phyloP scores from a whole-genome alignment of 2,888 invertebrate species.

The Drosophila nr. perissopoda region DNA sequence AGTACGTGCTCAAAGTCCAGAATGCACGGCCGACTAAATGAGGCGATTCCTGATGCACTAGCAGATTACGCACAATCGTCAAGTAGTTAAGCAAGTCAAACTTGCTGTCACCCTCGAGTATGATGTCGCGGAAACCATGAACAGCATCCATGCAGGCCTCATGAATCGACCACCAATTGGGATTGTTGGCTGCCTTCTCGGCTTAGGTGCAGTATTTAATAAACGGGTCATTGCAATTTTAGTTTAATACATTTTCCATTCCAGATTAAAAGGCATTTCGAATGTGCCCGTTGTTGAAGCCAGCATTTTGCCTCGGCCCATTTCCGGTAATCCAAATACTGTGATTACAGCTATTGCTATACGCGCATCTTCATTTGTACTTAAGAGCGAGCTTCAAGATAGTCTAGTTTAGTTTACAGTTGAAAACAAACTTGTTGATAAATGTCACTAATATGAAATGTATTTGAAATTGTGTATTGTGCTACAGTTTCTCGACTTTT shows the following conservation, averaged over 20 bases:
- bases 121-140: no score
- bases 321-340: constrained; percentile 91
- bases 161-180: no score
- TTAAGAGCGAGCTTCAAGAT: constrained; percentile 83
- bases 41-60: no score
- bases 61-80: no score
- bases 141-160: no score
- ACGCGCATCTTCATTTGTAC: constrained; percentile 87
- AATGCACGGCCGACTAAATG: no score
- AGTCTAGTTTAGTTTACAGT: constrained; percentile 1
- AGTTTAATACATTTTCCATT: not conserved
- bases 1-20: no score
- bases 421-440: constrained; percentile 13
- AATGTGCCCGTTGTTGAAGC: constrained; percentile 92
- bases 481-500: constrained; percentile 83
- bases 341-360: constrained; percentile 89
- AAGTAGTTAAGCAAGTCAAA: no score
- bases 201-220: constrained; percentile 86
- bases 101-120: no score
- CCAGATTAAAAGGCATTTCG: constrained; percentile 88
- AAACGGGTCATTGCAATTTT: no score
- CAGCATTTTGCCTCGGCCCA: constrained; percentile 91
- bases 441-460: constrained; percentile 4
- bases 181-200: no score
- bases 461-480: constrained; percentile 9